Conservation (phyloP, 2,888 invertebrate species). For the Rotaria magnacalcarata region DNA sequence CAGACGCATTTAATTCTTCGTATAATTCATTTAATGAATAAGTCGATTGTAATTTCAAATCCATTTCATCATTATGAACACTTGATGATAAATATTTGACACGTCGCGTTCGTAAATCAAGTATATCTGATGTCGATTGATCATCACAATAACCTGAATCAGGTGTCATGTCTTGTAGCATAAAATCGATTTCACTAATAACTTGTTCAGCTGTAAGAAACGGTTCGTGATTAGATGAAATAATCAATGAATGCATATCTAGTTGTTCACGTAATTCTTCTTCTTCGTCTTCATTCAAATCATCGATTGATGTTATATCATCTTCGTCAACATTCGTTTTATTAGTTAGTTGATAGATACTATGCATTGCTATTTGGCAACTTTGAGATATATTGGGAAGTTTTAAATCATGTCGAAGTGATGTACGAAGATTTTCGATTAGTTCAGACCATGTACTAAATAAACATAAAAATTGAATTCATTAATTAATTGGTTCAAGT, state of each 20-base stretch:
- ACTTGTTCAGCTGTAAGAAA: constrained; percentile 46
- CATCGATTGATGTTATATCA: constrained; percentile 5
- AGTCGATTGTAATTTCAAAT: constrained; percentile 8
- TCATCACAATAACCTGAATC: constrained; percentile 41
- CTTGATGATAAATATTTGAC: background rate
- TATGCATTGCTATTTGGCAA: constrained; percentile 32
- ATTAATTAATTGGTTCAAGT: background rate
- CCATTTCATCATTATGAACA: background rate
- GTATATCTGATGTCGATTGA: background rate
- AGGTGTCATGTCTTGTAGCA: constrained; percentile 43
- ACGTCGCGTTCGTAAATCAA: constrained; percentile 22
- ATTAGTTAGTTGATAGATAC: background rate
- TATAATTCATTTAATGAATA: constrained; percentile 42
- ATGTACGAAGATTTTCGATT: constrained; percentile 30
- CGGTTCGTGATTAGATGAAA: constrained; percentile 38
- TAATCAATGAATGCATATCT: constrained; percentile 45
- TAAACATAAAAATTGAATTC: background rate
- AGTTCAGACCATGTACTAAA: constrained; percentile 29
- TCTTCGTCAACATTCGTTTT: background rate
- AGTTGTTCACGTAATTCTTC: constrained; percentile 45
- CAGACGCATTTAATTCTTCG: constrained; percentile 39
- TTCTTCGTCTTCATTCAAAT: constrained; percentile 42
- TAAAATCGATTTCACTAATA: constrained; percentile 44
- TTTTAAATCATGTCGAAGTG: constrained; percentile 24
- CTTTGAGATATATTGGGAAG: constrained; percentile 9